phyloP scores from a whole-genome alignment of 2,797 vertebrate genomes.

The Momotus momota region DNA sequence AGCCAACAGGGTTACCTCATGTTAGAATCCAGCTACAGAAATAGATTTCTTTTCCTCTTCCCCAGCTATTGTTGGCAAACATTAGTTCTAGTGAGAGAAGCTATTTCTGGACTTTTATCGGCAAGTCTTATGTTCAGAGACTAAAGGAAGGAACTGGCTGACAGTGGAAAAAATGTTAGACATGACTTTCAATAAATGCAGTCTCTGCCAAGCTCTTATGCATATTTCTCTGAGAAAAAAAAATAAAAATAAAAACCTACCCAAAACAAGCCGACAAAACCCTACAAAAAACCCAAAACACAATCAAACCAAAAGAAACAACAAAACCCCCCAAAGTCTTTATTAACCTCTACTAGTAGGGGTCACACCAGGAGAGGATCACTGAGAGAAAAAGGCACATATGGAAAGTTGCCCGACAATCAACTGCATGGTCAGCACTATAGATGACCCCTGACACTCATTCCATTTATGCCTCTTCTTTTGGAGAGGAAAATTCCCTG shows the following conservation, averaged over 20 bases:
- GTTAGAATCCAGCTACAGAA: not conserved
- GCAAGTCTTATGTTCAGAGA: conserved; percentile 19
- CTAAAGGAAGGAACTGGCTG: conserved; percentile 26
- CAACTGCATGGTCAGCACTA: not conserved
- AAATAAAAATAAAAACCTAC: rapidly evolving
- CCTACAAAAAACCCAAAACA: no score
- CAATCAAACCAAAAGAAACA: no score
- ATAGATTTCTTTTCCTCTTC: conserved; percentile 10
- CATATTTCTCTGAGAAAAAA: not conserved
- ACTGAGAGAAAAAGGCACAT: not conserved
- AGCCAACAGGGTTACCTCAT: not conserved
- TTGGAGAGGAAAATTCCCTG: not conserved
- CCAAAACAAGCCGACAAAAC: no score
- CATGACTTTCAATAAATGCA: not conserved
- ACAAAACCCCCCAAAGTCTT: not conserved
- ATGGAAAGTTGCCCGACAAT: not conserved
- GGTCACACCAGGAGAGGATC: not conserved
- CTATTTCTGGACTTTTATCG: conserved; percentile 48
- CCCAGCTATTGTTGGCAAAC: conserved; percentile 56
- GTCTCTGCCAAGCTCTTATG: not conserved
- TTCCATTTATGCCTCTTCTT: not conserved
- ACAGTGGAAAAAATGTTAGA: not conserved
- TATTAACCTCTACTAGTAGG: not conserved
- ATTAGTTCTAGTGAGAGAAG: conserved; percentile 14
- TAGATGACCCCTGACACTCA: no score